These are phyloP conservation scores for Anagyrus pseudococci DNA, from an alignment of 2,888 invertebrate genomes.

Conservation along the genomic window DNA sequence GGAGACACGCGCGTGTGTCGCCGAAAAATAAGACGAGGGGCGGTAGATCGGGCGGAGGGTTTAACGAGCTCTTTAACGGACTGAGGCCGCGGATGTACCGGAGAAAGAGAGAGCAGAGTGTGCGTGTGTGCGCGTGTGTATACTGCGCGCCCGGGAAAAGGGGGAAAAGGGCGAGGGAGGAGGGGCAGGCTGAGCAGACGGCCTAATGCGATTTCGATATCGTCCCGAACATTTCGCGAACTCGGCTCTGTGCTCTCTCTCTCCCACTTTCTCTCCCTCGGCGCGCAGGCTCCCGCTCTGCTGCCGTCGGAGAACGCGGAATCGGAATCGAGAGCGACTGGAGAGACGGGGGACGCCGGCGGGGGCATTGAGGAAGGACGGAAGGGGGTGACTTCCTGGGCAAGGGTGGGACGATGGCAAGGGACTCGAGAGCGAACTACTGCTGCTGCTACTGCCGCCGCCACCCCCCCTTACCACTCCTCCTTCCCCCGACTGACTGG, in stretches of 20 bases:
- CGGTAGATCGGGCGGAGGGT: constrained; percentile 11
- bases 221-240: constrained; percentile 42
- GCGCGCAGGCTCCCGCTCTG: constrained; percentile 31
- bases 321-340: constrained; percentile 27
- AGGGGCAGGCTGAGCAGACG: constrained; percentile 14
- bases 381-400: constrained; percentile 36
- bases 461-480: too few species aligned
- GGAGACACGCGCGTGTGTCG: too few species aligned
- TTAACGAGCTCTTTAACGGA: constrained; percentile 29
- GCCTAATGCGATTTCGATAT: constrained; percentile 58
- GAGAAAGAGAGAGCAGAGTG: background rate
- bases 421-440: too few species aligned
- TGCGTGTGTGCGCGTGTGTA: background rate
- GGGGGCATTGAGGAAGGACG: too few species aligned
- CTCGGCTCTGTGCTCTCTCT: constrained; percentile 27
- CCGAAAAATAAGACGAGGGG: background rate
- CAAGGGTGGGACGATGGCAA: constrained; percentile 42
- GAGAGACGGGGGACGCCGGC: background rate
- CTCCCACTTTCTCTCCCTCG: constrained; percentile 34
- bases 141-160: constrained; percentile 6
- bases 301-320: constrained; percentile 19
- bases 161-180: background rate
- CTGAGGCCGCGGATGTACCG: constrained; percentile 6
- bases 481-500: too few species aligned
- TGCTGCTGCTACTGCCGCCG: too few species aligned